Base-by-base conservation (phyloP, 2,113 vertebrate genomes). In the Amphilophus citrinellus region DNA sequence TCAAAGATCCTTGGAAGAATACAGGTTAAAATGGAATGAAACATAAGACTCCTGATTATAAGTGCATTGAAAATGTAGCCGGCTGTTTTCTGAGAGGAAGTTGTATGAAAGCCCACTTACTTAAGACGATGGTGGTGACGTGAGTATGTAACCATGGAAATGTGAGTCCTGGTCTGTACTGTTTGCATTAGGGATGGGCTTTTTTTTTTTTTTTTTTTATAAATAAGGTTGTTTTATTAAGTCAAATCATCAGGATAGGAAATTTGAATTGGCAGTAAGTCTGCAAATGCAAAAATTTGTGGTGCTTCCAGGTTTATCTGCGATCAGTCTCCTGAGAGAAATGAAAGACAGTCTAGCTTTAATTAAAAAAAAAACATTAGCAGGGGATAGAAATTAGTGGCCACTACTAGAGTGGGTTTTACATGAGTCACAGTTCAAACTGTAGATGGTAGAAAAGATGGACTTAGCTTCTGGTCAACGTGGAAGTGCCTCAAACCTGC, bases 1-100 rank as follows among this genome's bases (percentile, higher is more conserved):
- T 89, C 84, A 88, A 90, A 90, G 78, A 59, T 75, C 94, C 90
- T 88, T 87, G 91, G 93, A 94, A 91, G 93, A 95, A 92, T 91
- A 88, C 91, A 92, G 84, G 79, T 93, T 93, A 91, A 92, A 93
- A 94, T 84, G 92, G 91, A 93, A 85, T 66, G 60, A 92, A 77
- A 80, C 73, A 50, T 87, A 89, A 84, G 73, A 88, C 82, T 81
- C 61, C 76, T 79, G 82, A 85, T 86, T 89, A 84, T 86, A 90
- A 89, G 87, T 86, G 85, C 90, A 90, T 89, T 90, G 86, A 93
- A 92, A 93, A 94, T 91, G 80, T 91, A 90, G 88, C 82, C 80
- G 90, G 87, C 85, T 93, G 78, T 93, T 88, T 90, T 91, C 87
- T 94, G 87, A 88, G 90, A 87, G 88, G 90, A 95, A 89, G 89